phyloP scores from a whole-genome alignment of 2,113 vertebrate genomes.

The Oceanites oceanicus region DNA sequence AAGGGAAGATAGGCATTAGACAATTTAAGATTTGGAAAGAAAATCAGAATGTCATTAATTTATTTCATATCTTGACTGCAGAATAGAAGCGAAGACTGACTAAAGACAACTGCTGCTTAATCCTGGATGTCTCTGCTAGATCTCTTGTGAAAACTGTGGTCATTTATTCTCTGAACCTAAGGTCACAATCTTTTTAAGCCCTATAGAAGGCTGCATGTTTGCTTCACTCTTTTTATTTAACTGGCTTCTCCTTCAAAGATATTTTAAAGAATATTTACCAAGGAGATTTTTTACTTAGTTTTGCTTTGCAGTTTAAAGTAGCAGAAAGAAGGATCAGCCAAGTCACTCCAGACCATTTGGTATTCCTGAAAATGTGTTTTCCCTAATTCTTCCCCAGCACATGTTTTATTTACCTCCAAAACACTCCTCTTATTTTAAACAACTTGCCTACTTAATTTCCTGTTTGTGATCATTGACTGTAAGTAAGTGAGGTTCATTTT shows the following conservation, averaged over 20 bases:
- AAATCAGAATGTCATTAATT: constrained; percentile 23
- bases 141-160: constrained; percentile 69
- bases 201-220: constrained; percentile 72
- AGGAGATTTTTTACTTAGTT: constrained; percentile 68
- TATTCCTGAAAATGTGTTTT: constrained; percentile 36
- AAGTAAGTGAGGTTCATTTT: constrained; percentile 84
- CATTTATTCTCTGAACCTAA: constrained; percentile 74
- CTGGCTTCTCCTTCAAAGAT: constrained; percentile 63
- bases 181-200: constrained; percentile 73
- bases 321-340: constrained; percentile 50
- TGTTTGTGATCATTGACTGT: constrained; percentile 80
- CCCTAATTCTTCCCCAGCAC: constrained; percentile 34
- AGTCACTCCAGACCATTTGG: constrained; percentile 40
- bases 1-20: not conserved
- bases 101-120: constrained; percentile 70
- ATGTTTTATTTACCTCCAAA: constrained; percentile 75
- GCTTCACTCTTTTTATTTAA: constrained; percentile 68
- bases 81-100: constrained; percentile 55
- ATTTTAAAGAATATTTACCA: constrained; percentile 73
- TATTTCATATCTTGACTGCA: constrained; percentile 18
- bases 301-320: constrained; percentile 64
- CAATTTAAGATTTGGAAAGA: not conserved
- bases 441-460: constrained; percentile 84
- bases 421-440: constrained; percentile 77
- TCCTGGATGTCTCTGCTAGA: constrained; percentile 61